Evolutionary conservation across 2,888 invertebrate genomes (phyloP).

Genomic region (Drosophila anomelani): DNA sequence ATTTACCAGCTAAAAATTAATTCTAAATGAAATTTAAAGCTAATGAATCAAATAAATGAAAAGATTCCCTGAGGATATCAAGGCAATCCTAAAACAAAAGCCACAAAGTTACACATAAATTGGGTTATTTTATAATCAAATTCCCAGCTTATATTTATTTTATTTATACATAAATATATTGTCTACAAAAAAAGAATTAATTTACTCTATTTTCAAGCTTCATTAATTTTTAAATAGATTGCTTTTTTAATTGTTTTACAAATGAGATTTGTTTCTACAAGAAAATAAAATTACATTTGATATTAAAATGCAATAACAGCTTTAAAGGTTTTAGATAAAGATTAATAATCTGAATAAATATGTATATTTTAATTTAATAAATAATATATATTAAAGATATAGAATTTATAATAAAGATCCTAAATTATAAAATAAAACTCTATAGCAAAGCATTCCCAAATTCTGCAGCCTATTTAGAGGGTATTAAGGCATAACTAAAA

Average conservation of each 20-base stretch:
- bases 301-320: neutral
- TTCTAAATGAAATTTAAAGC: neutral
- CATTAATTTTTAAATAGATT: neutral
- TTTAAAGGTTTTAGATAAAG: no score
- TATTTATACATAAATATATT: neutral
- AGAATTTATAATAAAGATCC: neutral
- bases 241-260: neutral
- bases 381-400: neutral
- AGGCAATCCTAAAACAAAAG: neutral
- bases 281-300: neutral
- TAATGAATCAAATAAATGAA: no score
- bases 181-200: no score
- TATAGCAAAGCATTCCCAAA: neutral
- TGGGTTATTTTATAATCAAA: neutral
- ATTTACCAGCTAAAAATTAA: no score
- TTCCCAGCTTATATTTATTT: neutral
- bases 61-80: no score
- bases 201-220: neutral
- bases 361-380: neutral
- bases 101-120: neutral
- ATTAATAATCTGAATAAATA: neutral
- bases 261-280: neutral
- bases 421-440: neutral
- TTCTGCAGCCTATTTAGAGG: neutral
- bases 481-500: neutral